phyloP scores from a whole-genome alignment of 2,888 invertebrate genomes.

The Lepetodrilus schrolli region DNA sequence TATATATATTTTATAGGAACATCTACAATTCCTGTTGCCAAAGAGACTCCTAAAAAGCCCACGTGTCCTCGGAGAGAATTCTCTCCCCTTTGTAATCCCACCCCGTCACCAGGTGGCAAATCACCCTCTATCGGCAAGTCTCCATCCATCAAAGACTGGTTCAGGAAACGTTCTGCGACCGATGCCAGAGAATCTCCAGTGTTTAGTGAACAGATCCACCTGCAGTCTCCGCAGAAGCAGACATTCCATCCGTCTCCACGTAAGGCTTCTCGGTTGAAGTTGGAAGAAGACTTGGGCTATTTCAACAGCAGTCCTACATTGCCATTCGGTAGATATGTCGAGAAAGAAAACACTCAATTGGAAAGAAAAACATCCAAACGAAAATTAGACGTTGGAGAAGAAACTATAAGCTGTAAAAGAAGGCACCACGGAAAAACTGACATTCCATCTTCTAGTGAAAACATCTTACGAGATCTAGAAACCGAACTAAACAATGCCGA shows the following conservation, averaged over 20 bases:
- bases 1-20: neutral
- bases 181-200: neutral
- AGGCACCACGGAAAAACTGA: neutral
- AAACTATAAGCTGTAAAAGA: neutral
- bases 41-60: slow-evolving; percentile 37
- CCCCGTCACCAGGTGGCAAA: slow-evolving; percentile 26
- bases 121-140: slow-evolving; percentile 37
- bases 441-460: neutral
- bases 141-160: slow-evolving; percentile 55
- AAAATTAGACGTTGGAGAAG: slow-evolving; percentile 10
- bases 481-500: slow-evolving; percentile 12
- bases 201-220: neutral
- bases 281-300: neutral
- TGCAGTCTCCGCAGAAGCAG: slow-evolving; percentile 10
- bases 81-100: slow-evolving; percentile 35
- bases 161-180: slow-evolving; percentile 44
- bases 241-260: slow-evolving; percentile 3
- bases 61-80: slow-evolving; percentile 28
- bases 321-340: neutral
- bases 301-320: neutral
- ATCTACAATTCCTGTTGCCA: slow-evolving; percentile 21
- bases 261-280: slow-evolving; percentile 1
- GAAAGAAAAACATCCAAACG: slow-evolving; percentile 10
- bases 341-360: slow-evolving; percentile 10
- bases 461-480: neutral